Base-by-base conservation (phyloP, 37 sponge, comb jelly and placozoan species). In the Mnemiopsis leidyi region DNA sequence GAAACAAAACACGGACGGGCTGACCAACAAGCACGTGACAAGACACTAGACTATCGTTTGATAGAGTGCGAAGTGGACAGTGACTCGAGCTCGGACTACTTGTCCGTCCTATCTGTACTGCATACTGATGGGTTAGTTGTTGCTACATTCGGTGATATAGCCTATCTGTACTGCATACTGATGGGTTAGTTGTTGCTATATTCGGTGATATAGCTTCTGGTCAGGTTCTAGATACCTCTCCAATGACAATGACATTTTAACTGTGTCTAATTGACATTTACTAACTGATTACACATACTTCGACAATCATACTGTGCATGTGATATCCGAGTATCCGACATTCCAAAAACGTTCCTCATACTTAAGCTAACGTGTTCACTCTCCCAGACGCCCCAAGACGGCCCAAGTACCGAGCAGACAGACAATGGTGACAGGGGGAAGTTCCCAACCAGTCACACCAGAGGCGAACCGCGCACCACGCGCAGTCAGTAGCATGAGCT, bases 361-460 rank as follows among this genome's bases (percentile, higher is more conserved):
- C n/a, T n/a, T n/a, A n/a, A n/a, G n/a, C n/a, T n/a, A n/a, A n/a
- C n/a, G n/a, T n/a, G n/a, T n/a, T 21, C 9, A 9, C 28, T 36
- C 82, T 16, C 21, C 7, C 82, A 79, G 82, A 7, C 82, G 82
- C 37, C 82, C 82, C 9, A 79, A 79, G 82, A 79, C 82, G 32
- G 82, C 82, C 82, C 82, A 79, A 29, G 82, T 79, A 13, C 82
- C 82, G 7, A 35, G 29, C 37, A 3, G 82, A 5, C 37, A 16
- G 36, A 13, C 29, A 13, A 18, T 3, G 21, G 24, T 20, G 21
- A 21, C 24, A 16, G 21, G 28, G 24, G 61, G 61, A 5, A 18
- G 9, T 18, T 79, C 82, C 38, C 82, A 79, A 35, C 82, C 82
- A 1, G 36, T 29, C 21, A 79, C 82, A 7, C 82, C 82, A 9